Conservation (phyloP, 2,113 vertebrate species). For the Chloebia gouldiae region DNA sequence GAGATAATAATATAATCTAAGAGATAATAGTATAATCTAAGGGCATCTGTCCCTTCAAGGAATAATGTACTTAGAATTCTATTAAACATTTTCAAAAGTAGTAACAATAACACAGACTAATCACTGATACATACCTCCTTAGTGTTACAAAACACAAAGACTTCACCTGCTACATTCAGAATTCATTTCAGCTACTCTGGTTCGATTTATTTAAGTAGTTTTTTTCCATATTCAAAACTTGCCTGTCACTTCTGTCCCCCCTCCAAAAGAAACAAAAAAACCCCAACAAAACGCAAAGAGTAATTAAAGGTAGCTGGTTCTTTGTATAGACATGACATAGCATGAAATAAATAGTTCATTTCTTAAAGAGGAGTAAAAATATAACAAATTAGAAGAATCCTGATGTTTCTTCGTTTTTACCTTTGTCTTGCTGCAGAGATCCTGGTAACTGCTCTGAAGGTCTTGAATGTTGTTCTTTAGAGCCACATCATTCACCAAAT, state of each 20-base stretch:
- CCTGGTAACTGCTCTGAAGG: slow-evolving; percentile 83
- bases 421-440: slow-evolving; percentile 78
- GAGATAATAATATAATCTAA: too few species aligned
- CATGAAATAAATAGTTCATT: background rate
- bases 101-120: background rate
- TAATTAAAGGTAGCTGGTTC: background rate
- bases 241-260: accelerated
- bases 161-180: background rate
- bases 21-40: background rate
- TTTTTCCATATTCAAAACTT: background rate
- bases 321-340: background rate
- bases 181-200: background rate
- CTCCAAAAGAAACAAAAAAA: accelerated
- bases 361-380: background rate
- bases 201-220: background rate
- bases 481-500: slow-evolving; percentile 79
- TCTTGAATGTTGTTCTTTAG: slow-evolving; percentile 82
- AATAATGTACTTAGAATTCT: background rate
- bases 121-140: background rate
- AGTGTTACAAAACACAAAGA: background rate
- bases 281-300: background rate
- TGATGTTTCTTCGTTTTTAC: slow-evolving; percentile 65
- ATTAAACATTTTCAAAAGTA: background rate
- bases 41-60: background rate
- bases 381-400: background rate